Evolutionary conservation across 2,113 vertebrate genomes (phyloP), one percentile per base, ranked within the genome.

Genomic region (Microcebus tavaratra): DNA sequence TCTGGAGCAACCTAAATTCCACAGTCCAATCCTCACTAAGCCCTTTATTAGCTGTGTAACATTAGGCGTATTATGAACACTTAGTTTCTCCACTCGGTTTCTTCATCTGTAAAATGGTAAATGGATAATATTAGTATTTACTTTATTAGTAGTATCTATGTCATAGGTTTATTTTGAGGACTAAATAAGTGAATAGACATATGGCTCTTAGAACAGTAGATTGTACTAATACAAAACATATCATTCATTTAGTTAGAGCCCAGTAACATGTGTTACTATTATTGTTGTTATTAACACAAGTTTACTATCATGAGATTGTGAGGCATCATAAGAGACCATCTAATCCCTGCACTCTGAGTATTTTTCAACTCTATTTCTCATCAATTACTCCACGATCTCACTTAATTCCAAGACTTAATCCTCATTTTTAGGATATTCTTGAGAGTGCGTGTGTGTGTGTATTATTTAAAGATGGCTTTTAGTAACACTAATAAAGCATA

Each of bases 361-460:
- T 87, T 70, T 91, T 81, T 88, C 18, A 73, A 36, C 21, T 91
- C 68, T 50, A 45, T 27, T 85, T 92, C 34, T 89, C n/a, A 80
- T 50, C 72, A 50, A 6, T 65, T 48, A 87, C 67, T 91, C 4
- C n/a, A 88, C 31, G 29, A 39, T 36, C 55, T 79, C 55, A 81
- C 45, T 81, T 79, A 85, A 86, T 83, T 91, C 73, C 75, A 57
- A 72, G 8, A 83, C 50, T 75, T 79, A 94, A 85, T 34, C 20
- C 25, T 55, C 13, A 86, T 53, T 84, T 94, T 93, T 45, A 85
- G 48, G 27, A 88, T 88, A 88, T 50, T 72, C 90, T 79, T 97
- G 63, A 83, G 14, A 27, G n/a, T 55, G 53, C 18, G 5, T 55
- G 17, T 21, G 20, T 57, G 20, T 65, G 2, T 42, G 3, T 53